Conservation (phyloP, 2,113 vertebrate genomes). For the Mesitornis unicolor region DNA sequence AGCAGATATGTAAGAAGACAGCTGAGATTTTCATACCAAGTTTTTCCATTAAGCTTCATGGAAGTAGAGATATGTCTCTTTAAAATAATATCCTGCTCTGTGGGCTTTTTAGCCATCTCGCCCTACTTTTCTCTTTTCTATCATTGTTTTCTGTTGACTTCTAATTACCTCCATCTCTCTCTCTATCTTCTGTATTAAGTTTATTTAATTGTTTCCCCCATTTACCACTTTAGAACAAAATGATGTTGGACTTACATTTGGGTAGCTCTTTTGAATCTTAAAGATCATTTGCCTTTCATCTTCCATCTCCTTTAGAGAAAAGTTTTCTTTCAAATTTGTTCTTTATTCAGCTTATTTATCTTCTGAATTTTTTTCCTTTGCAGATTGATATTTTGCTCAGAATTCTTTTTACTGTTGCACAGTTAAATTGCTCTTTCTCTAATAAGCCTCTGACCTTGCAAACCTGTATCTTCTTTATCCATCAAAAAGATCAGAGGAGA, state of each 20-base stretch:
- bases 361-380: background rate
- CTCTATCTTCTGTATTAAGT: background rate
- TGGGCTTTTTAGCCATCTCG: background rate
- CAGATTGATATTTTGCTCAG: background rate
- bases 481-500: background rate
- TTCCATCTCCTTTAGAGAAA: background rate
- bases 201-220: background rate
- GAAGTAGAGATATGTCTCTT: background rate
- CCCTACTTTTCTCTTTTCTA: background rate
- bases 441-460: background rate
- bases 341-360: slow-evolving; percentile 20
- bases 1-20: background rate
- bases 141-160: background rate
- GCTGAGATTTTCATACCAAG: background rate
- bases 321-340: background rate
- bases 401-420: background rate
- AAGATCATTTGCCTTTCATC: slow-evolving; percentile 4
- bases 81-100: background rate
- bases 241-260: background rate
- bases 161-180: background rate
- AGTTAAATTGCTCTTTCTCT: background rate
- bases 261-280: background rate
- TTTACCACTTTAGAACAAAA: background rate
- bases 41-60: background rate
- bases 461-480: background rate